Conservation (phyloP, 2,888 invertebrate species). For the Dendrolimus houi region DNA sequence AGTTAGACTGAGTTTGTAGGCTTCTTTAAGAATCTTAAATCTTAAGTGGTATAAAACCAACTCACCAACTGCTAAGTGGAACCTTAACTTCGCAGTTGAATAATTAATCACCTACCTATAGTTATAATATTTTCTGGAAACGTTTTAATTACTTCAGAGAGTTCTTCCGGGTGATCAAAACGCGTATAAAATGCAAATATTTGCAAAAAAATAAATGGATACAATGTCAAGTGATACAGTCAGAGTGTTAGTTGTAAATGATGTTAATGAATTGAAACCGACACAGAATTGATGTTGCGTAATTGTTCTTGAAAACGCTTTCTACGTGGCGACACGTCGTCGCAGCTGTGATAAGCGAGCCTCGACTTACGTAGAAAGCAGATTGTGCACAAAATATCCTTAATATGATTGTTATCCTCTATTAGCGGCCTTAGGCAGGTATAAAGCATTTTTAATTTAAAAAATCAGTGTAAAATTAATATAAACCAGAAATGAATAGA, state of each 20-base stretch:
- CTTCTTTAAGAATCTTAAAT: no score
- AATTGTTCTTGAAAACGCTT: conserved; percentile 62
- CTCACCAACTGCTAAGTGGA: no score
- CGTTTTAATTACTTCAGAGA: no score
- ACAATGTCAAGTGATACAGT: conserved; percentile 4
- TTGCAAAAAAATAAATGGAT: conserved; percentile 6
- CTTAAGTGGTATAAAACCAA: no score
- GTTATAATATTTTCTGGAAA: no score
- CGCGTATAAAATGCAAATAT: neutral
- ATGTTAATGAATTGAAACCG: conserved; percentile 45
- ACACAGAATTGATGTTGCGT: conserved; percentile 41
- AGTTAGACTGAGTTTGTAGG: no score
- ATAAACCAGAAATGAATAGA: no score
- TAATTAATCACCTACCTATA: no score
- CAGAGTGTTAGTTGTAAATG: conserved; percentile 10
- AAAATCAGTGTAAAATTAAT: no score
- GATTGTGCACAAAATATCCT: conserved; percentile 25
- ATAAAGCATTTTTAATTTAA: no score
- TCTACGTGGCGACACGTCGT: conserved; percentile 55
- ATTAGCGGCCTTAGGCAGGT: no score
- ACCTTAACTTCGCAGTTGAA: no score
- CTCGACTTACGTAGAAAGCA: conserved; percentile 58
- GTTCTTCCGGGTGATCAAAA: neutral
- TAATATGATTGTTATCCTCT: neutral
- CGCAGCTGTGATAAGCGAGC: conserved; percentile 41